These are phyloP conservation scores for Caretta caretta DNA, from an alignment of 2,113 vertebrate species.

Conservation along the genomic window DNA sequence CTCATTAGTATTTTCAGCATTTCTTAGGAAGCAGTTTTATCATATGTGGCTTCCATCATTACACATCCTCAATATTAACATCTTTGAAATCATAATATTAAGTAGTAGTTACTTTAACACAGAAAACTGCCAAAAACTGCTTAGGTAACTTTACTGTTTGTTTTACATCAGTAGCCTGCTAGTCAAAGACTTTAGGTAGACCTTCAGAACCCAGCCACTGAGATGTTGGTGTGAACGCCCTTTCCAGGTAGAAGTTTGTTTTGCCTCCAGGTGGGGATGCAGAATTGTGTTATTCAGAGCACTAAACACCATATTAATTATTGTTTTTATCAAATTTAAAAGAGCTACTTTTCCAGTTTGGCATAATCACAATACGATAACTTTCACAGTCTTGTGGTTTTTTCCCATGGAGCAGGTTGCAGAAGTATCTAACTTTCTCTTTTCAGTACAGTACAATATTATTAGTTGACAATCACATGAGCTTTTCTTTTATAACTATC, in stretches of 20 bases:
- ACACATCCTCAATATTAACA: neutral
- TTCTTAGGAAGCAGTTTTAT: neutral
- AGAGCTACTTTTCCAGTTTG: neutral
- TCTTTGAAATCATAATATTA: neutral
- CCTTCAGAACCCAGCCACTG: neutral
- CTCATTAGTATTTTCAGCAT: neutral
- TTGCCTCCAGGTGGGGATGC: neutral
- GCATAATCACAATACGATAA: neutral
- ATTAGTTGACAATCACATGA: neutral
- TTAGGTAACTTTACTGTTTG: neutral
- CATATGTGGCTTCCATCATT: no score
- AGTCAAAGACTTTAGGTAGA: neutral
- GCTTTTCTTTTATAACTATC: neutral
- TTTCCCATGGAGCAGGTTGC: neutral
- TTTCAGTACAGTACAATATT: neutral
- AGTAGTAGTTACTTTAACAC: neutral
- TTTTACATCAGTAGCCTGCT: neutral
- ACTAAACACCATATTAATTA: neutral
- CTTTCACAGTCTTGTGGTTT: neutral
- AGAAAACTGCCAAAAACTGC: neutral
- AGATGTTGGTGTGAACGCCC: neutral
- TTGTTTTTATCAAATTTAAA: neutral
- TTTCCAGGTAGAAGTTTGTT: neutral
- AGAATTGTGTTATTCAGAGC: neutral
- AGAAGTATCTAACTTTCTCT: neutral